These are phyloP conservation scores for Patagioenas fasciata DNA, from an alignment of 2,113 vertebrate species.

Conservation along the genomic window DNA sequence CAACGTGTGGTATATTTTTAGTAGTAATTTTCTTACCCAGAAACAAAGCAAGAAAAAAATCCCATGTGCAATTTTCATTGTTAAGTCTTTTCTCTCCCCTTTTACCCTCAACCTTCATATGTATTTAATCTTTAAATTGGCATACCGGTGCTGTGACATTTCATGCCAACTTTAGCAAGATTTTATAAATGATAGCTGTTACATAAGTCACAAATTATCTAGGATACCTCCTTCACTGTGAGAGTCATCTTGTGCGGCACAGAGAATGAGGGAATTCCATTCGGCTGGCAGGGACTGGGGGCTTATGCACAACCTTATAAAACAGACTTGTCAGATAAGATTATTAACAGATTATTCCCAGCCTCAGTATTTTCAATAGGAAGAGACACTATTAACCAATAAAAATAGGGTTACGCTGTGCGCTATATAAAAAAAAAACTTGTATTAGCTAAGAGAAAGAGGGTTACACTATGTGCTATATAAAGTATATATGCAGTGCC, in stretches of 20 bases:
- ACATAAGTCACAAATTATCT: background rate
- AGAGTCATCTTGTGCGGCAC: background rate
- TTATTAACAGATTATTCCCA: background rate
- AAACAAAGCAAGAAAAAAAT: background rate
- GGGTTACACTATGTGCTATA: background rate
- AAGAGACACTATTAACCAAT: background rate
- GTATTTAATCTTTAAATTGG: constrained; percentile 9
- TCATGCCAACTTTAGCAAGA: constrained; percentile 34
- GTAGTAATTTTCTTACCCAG: background rate
- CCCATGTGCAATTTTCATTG: background rate
- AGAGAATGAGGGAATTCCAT: constrained; percentile 6
- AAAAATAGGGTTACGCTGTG: background rate
- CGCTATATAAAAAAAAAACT: background rate
- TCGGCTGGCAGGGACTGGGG: background rate
- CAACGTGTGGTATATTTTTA: background rate
- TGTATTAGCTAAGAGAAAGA: background rate
- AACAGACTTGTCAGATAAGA: background rate
- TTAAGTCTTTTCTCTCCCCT: background rate
- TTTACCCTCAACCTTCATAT: background rate
- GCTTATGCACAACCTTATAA: background rate
- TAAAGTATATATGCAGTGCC: background rate
- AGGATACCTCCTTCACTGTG: background rate
- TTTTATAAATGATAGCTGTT: constrained; percentile 44
- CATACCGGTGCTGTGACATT: constrained; percentile 14
- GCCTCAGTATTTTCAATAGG: background rate